Percentiles rank a stretch among this genome's conserved stretches.
Conservation (phyloP, 2,888 invertebrate genomes). For the Heliconius cydno region DNA sequence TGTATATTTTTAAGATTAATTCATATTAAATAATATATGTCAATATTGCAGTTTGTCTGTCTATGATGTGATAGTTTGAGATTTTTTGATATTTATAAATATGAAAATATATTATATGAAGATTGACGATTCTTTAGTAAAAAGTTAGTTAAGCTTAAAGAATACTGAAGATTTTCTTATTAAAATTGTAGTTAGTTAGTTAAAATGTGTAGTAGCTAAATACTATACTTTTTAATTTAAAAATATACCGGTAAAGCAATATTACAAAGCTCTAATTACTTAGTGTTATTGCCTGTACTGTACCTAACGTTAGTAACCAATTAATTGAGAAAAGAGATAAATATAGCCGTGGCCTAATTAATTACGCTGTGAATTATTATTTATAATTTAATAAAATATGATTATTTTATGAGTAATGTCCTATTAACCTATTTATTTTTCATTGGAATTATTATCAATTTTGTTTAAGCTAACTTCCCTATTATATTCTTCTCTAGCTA, state of each 20-base stretch:
- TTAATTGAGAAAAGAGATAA: slow-evolving; percentile 31
- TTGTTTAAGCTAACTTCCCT: neutral
- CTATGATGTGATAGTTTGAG: neutral
- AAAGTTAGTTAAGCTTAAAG: too few species aligned
- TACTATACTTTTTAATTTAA: neutral
- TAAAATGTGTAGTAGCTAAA: too few species aligned
- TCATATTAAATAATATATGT: too few species aligned
- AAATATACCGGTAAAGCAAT: neutral
- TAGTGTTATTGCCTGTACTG: slow-evolving; percentile 30
- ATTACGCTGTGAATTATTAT: slow-evolving; percentile 7
- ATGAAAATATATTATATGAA: too few species aligned
- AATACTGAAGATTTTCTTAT: too few species aligned
- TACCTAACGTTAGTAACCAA: slow-evolving; percentile 27
- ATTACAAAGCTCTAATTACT: neutral
- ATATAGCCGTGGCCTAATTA: slow-evolving; percentile 37
- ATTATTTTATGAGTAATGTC: slow-evolving; percentile 23
- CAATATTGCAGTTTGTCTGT: neutral
- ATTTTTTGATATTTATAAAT: neutral
- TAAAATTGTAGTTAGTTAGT: too few species aligned
- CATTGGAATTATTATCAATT: neutral
- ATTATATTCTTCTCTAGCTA: too few species aligned
- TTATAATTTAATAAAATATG: slow-evolving; percentile 1
- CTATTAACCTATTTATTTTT: slow-evolving; percentile 24
- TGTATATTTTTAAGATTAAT: neutral
- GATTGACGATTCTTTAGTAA: too few species aligned